Conservation (phyloP, 1,140 invertebrate genomes). For the Helicoverpa zea region DNA sequence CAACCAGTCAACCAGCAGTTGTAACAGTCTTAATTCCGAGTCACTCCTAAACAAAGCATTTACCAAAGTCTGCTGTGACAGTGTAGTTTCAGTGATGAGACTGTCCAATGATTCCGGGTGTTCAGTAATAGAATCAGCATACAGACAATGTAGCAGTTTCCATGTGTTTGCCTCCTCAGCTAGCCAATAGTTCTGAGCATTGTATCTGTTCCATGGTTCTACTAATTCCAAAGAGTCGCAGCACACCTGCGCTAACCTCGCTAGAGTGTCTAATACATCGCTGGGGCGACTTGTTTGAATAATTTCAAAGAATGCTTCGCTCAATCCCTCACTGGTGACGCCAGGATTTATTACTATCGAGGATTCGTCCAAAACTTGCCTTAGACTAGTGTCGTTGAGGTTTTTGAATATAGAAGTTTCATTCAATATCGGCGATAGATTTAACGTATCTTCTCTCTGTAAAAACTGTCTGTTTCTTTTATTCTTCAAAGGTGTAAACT, state of each 20-base stretch:
- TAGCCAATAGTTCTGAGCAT: constrained; percentile 88
- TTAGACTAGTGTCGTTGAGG: constrained; percentile 81
- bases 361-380: constrained; percentile 81
- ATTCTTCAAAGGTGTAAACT: constrained; percentile 72
- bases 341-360: constrained; percentile 72
- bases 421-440: constrained; percentile 79
- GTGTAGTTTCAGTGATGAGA: constrained; percentile 82
- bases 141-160: constrained; percentile 93
- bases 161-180: constrained; percentile 95
- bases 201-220: constrained; percentile 85
- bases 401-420: constrained; percentile 82
- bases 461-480: constrained; percentile 71
- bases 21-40: constrained; percentile 91
- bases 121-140: constrained; percentile 90
- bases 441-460: constrained; percentile 76
- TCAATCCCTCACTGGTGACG: constrained; percentile 73
- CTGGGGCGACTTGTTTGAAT: constrained; percentile 81
- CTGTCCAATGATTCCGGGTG: constrained; percentile 85
- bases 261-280: constrained; percentile 79
- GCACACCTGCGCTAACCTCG: constrained; percentile 82
- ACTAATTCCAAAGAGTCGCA: constrained; percentile 81
- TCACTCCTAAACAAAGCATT: constrained; percentile 86
- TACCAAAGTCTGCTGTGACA: constrained; percentile 81
- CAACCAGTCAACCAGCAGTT: constrained; percentile 97
- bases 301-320: constrained; percentile 82